Conservation (phyloP, 2,888 invertebrate genomes). For the Erannis defoliaria region DNA sequence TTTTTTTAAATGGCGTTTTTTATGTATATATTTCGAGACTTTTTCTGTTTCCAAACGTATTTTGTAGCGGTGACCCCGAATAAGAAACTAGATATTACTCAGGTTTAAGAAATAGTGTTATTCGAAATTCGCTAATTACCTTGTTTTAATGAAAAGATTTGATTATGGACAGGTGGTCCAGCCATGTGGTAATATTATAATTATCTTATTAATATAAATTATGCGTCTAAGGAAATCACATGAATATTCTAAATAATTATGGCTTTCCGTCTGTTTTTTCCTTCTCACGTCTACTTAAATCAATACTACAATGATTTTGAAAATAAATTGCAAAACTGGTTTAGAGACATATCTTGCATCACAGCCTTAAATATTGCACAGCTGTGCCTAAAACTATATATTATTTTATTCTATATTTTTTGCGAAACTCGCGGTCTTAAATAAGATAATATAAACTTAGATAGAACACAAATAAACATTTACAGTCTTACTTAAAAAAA, state of each 20-base stretch:
- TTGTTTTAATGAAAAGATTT: not conserved
- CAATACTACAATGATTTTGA: no score
- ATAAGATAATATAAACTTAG: no score
- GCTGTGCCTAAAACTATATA: no score
- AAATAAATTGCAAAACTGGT: no score
- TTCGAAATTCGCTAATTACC: slow-evolving; percentile 2
- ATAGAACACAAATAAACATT: no score
- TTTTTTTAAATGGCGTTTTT: slow-evolving; percentile 33
- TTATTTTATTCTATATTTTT: no score
- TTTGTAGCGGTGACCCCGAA: slow-evolving; percentile 27
- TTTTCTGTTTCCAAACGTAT: slow-evolving; percentile 7
- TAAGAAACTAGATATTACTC: not conserved
- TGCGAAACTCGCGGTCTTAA: no score
- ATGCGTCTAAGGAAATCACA: not conserved
- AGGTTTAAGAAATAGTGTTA: not conserved
- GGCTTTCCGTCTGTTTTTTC: not conserved
- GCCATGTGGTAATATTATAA: not conserved
- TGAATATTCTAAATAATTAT: no score
- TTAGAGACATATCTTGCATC: no score
- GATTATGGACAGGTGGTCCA: not conserved
- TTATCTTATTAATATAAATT: not conserved
- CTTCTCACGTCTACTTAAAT: no score
- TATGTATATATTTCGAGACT: slow-evolving; percentile 29
- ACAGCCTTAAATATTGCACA: no score
- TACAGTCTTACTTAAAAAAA: no score